phyloP scores from a whole-genome alignment of 2,113 vertebrate species.

The Vulpes lagopus region DNA sequence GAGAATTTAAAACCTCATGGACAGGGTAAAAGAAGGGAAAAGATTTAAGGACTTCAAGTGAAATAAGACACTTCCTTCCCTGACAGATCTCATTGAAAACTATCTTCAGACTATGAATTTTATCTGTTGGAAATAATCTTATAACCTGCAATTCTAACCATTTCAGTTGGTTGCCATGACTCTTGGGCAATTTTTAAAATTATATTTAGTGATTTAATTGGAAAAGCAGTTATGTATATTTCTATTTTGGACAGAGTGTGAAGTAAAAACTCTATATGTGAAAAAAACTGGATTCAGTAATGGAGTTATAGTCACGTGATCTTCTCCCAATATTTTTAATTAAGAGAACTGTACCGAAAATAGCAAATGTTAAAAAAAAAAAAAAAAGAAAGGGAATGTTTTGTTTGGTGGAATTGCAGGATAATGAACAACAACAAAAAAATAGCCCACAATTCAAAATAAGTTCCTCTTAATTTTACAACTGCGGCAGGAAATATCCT shows the following conservation, averaged over 20 bases:
- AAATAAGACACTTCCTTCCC: slow-evolving; percentile 37
- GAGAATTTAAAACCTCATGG: slow-evolving; percentile 11
- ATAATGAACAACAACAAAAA: not conserved
- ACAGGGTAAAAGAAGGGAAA: slow-evolving; percentile 39
- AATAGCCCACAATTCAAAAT: not conserved
- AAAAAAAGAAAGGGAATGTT: slow-evolving; percentile 16
- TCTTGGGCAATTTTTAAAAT: slow-evolving; percentile 39
- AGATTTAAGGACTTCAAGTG: slow-evolving; percentile 28
- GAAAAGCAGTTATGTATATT: slow-evolving; percentile 44
- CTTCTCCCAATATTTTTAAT: slow-evolving; percentile 33
- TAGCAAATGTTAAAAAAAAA: slow-evolving; percentile 28
- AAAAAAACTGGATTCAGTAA: slow-evolving; percentile 34
- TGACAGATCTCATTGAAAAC: slow-evolving; percentile 34
- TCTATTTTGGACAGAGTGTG: slow-evolving; percentile 52
- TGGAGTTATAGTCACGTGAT: not conserved
- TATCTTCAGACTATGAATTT: slow-evolving; percentile 51
- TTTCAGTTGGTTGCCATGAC: slow-evolving; percentile 38
- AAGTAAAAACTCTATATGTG: slow-evolving; percentile 12
- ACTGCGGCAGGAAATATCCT: not conserved
- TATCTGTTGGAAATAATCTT: slow-evolving; percentile 58
- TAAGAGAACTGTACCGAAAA: slow-evolving; percentile 46
- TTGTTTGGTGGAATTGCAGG: not conserved
- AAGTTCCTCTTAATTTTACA: not conserved
- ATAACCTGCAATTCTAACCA: slow-evolving; percentile 6
- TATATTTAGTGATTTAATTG: slow-evolving; percentile 41